Percentiles rank a stretch among this genome's conserved stretches.
Evolutionary conservation across 2,113 vertebrate genomes (phyloP).

Genomic region (Vireo altiloquus): DNA sequence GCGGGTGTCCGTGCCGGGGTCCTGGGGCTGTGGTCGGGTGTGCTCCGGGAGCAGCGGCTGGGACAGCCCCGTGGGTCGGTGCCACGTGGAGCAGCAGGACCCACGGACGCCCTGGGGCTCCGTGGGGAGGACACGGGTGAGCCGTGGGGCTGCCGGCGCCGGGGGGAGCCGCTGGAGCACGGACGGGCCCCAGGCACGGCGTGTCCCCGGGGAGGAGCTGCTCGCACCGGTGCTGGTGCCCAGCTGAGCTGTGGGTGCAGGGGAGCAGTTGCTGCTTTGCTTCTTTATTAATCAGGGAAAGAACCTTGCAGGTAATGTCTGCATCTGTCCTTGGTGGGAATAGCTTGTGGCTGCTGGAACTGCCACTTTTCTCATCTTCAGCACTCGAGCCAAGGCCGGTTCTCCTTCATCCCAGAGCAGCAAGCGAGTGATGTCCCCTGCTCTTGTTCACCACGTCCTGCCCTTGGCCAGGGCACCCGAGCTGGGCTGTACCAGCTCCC

Average conservation of each 20-base stretch:
- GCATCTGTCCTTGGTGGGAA: not conserved
- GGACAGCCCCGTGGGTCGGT: not conserved
- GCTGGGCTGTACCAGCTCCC: fast-evolving
- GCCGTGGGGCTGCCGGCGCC: not conserved
- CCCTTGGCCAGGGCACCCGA: not conserved
- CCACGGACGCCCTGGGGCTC: not conserved
- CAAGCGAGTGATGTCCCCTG: not conserved
- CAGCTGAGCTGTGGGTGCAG: fast-evolving
- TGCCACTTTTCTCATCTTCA: not conserved
- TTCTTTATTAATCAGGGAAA: not conserved
- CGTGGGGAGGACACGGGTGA: not conserved
- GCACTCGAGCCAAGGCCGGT: not conserved
- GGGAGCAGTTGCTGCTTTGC: fast-evolving
- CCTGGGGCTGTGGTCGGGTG: no score
- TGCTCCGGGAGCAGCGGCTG: not conserved
- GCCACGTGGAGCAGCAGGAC: not conserved
- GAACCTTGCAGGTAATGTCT: not conserved
- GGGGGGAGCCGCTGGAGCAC: not conserved
- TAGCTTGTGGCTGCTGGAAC: not conserved
- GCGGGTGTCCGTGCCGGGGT: not conserved
- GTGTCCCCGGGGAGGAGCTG: not conserved
- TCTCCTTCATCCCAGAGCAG: not conserved
- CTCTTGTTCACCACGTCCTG: fast-evolving
- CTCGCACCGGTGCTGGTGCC: fast-evolving
- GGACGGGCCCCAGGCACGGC: fast-evolving